Conservation (phyloP, 2,113 vertebrate genomes). For the Isurus oxyrinchus region DNA sequence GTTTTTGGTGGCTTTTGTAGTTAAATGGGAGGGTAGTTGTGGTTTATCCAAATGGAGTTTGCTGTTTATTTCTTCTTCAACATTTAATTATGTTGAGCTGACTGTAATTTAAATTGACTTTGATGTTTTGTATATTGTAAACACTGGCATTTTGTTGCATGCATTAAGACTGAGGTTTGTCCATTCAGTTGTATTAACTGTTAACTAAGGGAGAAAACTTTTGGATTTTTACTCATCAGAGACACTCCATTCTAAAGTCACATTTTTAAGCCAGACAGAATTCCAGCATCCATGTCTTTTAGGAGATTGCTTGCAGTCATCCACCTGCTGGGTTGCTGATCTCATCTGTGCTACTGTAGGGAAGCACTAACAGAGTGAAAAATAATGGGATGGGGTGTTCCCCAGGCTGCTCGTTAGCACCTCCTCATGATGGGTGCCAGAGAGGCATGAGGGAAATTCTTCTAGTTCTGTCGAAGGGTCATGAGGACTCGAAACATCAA, state of each 20-base stretch:
- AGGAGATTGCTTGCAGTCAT: neutral
- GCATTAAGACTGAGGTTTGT: constrained; percentile 26
- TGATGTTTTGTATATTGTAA: constrained; percentile 30
- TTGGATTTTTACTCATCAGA: neutral
- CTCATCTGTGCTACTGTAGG: neutral
- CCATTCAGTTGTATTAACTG: neutral
- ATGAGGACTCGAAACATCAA: no score
- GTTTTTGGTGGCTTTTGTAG: constrained; percentile 9
- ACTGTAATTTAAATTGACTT: constrained; percentile 11
- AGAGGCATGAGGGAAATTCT: neutral
- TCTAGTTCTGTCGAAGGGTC: no score
- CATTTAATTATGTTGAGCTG: constrained; percentile 17
- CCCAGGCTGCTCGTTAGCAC: neutral
- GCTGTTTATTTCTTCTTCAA: constrained; percentile 31
- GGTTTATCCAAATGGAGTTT: constrained; percentile 20
- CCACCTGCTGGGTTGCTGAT: neutral
- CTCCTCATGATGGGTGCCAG: neutral
- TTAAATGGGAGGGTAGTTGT: constrained; percentile 29
- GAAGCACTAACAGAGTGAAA: neutral
- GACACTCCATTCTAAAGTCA: neutral
- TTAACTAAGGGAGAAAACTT: neutral
- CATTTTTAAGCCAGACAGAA: neutral
- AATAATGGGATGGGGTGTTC: neutral
- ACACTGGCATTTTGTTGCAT: constrained; percentile 13
- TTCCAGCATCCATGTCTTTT: neutral